Percentiles rank a stretch among this genome's conserved stretches.
phyloP scores from a whole-genome alignment of 2,888 invertebrate species.

The Drosophila phalerata region DNA sequence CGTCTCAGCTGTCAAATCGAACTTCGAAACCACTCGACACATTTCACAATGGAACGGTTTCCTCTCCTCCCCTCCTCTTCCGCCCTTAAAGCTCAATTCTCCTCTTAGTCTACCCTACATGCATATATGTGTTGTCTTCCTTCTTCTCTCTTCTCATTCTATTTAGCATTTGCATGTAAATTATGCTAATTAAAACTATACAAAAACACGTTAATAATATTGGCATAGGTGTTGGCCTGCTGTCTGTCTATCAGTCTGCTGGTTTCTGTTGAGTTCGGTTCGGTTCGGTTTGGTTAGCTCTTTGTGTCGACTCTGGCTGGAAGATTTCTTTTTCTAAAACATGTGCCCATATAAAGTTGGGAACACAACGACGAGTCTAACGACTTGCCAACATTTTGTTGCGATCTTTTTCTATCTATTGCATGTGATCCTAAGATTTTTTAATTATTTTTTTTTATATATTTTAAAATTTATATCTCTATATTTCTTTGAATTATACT shows the following conservation, averaged over 20 bases:
- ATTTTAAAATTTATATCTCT: too few relatives aligned
- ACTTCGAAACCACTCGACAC: slow-evolving; percentile 64
- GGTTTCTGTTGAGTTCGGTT: slow-evolving; percentile 6
- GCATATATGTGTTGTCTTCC: not conserved
- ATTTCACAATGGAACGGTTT: slow-evolving; percentile 57
- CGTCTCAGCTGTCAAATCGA: slow-evolving; percentile 71
- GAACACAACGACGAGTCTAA: slow-evolving; percentile 12
- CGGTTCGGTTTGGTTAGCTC: slow-evolving; percentile 19
- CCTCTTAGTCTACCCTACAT: not conserved
- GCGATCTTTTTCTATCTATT: not conserved
- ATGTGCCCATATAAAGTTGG: slow-evolving; percentile 48
- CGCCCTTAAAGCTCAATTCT: slow-evolving; percentile 4
- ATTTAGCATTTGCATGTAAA: slow-evolving; percentile 77
- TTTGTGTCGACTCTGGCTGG: slow-evolving; percentile 27
- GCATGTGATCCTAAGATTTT: not conserved
- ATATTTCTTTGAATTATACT: not conserved
- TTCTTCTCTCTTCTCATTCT: slow-evolving; percentile 7
- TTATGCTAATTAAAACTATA: slow-evolving; percentile 77
- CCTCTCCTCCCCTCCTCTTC: not conserved
- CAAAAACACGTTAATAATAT: slow-evolving; percentile 75
- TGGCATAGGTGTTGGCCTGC: slow-evolving; percentile 58
- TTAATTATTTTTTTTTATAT: not conserved
- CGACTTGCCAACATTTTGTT: slow-evolving; percentile 5
- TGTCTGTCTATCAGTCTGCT: slow-evolving; percentile 3
- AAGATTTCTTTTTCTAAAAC: slow-evolving; percentile 47